These are phyloP conservation scores for Meiosimyza decipiens DNA, from an alignment of 2,888 invertebrate genomes.

Conservation along the genomic window DNA sequence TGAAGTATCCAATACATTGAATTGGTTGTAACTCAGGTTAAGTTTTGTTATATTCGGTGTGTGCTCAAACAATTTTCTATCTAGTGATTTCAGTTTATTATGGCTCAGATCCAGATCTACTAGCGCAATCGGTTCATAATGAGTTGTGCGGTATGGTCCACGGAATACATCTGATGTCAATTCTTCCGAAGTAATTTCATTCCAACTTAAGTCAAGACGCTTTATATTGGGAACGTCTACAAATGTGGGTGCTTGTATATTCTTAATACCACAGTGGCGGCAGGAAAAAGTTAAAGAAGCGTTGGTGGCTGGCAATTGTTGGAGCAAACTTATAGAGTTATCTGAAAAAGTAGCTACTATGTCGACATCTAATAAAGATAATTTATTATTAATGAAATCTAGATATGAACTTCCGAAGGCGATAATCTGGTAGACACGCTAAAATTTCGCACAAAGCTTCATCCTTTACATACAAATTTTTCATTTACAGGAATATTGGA, in stretches of 20 bases:
- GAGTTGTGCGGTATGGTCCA: slow-evolving; percentile 72
- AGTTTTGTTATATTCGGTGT: slow-evolving; percentile 73
- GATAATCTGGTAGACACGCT: too few species aligned
- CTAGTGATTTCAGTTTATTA: slow-evolving; percentile 74
- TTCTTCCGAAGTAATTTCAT: slow-evolving; percentile 68
- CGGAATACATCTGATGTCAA: slow-evolving; percentile 75
- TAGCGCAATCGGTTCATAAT: slow-evolving; percentile 72
- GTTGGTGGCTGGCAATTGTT: slow-evolving; percentile 64
- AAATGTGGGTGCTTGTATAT: slow-evolving; percentile 61
- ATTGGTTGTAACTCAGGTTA: slow-evolving; percentile 73
- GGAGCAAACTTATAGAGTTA: slow-evolving; percentile 58
- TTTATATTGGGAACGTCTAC: slow-evolving; percentile 63
- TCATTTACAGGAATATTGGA: too few species aligned
- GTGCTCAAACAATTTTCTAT: slow-evolving; percentile 73
- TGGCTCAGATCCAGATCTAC: slow-evolving; percentile 73
- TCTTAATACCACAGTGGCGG: slow-evolving; percentile 60
- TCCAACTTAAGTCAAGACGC: slow-evolving; percentile 64
- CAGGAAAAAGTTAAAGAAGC: slow-evolving; percentile 61
- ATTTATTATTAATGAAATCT: background rate
- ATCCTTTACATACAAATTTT: too few species aligned
- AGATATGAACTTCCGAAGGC: background rate
- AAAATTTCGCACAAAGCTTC: too few species aligned
- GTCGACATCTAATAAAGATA: slow-evolving; percentile 48
- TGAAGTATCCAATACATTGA: slow-evolving; percentile 72
- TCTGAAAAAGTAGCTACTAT: slow-evolving; percentile 61